Evolutionary conservation across 2,888 invertebrate species (phyloP).

Genomic region (Beris chalybata): DNA sequence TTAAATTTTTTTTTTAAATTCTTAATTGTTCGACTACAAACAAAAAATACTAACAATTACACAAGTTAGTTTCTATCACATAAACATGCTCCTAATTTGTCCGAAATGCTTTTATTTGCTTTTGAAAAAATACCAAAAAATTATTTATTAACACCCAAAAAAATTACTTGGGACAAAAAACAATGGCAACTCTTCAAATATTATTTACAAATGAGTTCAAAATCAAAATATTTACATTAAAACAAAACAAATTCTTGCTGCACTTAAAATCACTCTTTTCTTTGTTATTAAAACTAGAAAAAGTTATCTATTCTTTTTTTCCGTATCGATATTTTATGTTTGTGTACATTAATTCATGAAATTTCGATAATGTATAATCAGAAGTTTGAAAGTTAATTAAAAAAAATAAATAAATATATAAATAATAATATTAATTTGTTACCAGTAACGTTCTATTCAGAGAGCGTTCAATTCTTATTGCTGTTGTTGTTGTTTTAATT

Average conservation of each 20-base stretch:
- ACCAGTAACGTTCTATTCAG: slow-evolving; percentile 8
- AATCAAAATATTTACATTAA: slow-evolving; percentile 11
- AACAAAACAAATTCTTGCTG: slow-evolving; percentile 32
- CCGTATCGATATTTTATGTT: slow-evolving; percentile 31
- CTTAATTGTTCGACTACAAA: too few species aligned
- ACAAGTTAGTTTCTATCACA: too few species aligned
- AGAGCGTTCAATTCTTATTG: slow-evolving; percentile 2
- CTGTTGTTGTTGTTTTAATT: background rate
- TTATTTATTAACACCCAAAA: background rate
- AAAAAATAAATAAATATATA: background rate
- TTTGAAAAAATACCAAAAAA: background rate
- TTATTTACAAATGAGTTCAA: slow-evolving; percentile 32
- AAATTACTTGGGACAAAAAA: background rate
- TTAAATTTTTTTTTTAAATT: too few species aligned
- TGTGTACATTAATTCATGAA: slow-evolving; percentile 20
- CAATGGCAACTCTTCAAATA: background rate
- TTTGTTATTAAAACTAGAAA: too few species aligned
- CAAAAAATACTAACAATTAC: too few species aligned
- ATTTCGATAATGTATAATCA: slow-evolving; percentile 24
- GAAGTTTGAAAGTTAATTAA: background rate
- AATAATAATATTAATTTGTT: background rate
- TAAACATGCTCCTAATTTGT: too few species aligned
- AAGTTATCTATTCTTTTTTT: background rate
- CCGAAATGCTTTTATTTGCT: too few species aligned
- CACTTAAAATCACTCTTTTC: slow-evolving; percentile 1